Base-by-base conservation (phyloP, 2,888 invertebrate genomes). In the Cyclophora punctaria region DNA sequence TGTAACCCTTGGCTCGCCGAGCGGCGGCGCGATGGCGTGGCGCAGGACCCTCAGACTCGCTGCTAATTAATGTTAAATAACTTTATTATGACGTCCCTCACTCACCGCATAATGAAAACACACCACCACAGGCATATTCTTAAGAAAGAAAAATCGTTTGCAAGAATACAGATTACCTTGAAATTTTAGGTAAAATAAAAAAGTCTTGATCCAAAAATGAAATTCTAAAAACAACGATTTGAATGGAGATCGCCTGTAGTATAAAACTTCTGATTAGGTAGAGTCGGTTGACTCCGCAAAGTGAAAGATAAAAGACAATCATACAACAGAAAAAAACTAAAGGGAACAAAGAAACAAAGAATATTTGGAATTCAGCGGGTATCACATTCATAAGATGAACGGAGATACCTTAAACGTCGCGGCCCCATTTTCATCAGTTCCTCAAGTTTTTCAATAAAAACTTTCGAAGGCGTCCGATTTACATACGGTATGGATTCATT, bases 391-490 rank as follows among this genome's bases (percentile, higher is more conserved):
- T 78, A 75, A 79, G 74, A 71, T 66, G 75, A 71, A 73, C 69
- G 77, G 63, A 71, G 74, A 80, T 76, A 83, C 80, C 79, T 80
- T 80, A 78, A 78, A 75, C 76, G 79, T 75, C 70, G 77, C 79
- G 72, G 73, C 74, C 79, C 80, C 83, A 83, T 85, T 86, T 85
- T 83, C 84, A 85, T 85, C 81, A 82, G 80, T 78, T 78, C 78
- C 73, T 85, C 81, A 88, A 86, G 85, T 87, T 88, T 88, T 88
- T 86, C 85, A 87, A 87, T 87, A 87, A 87, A 88, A 88, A 86
- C 84, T 86, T 86, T 82, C 75, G 70, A 77, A 78, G 78, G 74
- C 71, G 75, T 78, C 78, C 79, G 80, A 86, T 85, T 87, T 85
- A 83, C 85, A 85, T 85, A 86, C 85, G 82, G 80, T 80, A 81